Percentiles rank a stretch among this genome's conserved stretches.
These are phyloP conservation scores for Drosophila insularis DNA, from an alignment of 1,140 invertebrate genomes.

Conservation along the genomic window DNA sequence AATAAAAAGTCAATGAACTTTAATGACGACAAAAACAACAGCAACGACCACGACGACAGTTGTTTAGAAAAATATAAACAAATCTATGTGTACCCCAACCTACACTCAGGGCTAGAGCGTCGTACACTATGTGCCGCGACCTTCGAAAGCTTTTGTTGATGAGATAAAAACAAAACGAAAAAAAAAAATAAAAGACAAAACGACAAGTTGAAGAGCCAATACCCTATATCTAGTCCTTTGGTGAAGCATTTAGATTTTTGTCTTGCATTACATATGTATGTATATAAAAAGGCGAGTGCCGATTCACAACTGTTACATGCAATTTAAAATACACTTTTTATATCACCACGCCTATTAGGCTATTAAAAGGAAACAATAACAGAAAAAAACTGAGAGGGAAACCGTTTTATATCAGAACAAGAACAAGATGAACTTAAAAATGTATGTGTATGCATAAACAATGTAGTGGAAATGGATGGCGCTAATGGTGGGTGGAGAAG, in stretches of 20 bases:
- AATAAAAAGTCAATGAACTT: slow-evolving; percentile 31
- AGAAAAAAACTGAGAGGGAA: slow-evolving; percentile 11
- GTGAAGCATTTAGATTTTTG: no score
- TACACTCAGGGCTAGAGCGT: slow-evolving; percentile 39
- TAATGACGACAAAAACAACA: slow-evolving; percentile 9
- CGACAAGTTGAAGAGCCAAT: not conserved
- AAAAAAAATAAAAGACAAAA: not conserved
- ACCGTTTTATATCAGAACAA: slow-evolving; percentile 11
- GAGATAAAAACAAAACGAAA: slow-evolving; percentile 14
- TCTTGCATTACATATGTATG: no score
- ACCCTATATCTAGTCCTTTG: not conserved
- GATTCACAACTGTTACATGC: no score
- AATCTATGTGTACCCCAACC: slow-evolving; percentile 48
- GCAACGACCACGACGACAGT: slow-evolving; percentile 36
- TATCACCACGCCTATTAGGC: not conserved
- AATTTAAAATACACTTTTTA: not conserved
- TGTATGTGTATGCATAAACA: slow-evolving; percentile 42
- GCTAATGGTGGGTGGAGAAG: not conserved
- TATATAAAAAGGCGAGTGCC: no score
- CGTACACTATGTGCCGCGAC: slow-evolving; percentile 33
- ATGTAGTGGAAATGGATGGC: slow-evolving; percentile 4
- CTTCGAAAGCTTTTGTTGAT: slow-evolving; percentile 50
- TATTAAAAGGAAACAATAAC: not conserved
- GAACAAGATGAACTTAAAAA: slow-evolving; percentile 10
- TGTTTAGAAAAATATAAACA: slow-evolving; percentile 50